These are phyloP conservation scores for Vireo altiloquus DNA, from an alignment of 2,113 vertebrate genomes.

Conservation along the genomic window DNA sequence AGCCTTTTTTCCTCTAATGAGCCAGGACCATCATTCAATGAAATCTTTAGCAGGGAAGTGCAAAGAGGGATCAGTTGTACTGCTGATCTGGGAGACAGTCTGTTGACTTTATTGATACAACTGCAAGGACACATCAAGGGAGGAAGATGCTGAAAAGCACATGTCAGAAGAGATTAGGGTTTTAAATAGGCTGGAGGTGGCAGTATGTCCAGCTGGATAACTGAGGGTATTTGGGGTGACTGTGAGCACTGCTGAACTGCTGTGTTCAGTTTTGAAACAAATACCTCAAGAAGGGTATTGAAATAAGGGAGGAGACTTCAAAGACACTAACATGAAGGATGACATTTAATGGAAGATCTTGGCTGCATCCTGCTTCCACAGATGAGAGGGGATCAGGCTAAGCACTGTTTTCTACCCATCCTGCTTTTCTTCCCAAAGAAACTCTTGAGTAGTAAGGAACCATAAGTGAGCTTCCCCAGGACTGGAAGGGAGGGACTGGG, in stretches of 20 bases:
- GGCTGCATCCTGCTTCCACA: background rate
- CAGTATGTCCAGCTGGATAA: background rate
- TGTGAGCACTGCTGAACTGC: background rate
- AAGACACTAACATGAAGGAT: background rate
- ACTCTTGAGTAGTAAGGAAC: background rate
- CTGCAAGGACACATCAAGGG: background rate
- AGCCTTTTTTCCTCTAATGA: background rate
- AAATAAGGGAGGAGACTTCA: background rate
- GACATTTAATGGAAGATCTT: background rate
- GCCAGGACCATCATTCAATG: background rate
- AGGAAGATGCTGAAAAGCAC: background rate
- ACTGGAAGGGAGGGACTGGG: too few relatives aligned
- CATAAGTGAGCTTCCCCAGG: background rate
- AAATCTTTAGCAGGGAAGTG: background rate
- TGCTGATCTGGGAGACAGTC: background rate
- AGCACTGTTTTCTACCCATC: background rate
- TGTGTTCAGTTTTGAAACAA: background rate
- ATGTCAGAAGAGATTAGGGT: background rate
- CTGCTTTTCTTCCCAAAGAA: background rate
- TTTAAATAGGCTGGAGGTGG: background rate
- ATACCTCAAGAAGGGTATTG: background rate
- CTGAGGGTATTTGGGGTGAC: background rate
- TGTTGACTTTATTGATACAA: background rate
- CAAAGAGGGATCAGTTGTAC: background rate
- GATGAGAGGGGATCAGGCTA: background rate